phyloP scores from a whole-genome alignment of 2,113 vertebrate genomes.

The Coracopsis vasa region DNA sequence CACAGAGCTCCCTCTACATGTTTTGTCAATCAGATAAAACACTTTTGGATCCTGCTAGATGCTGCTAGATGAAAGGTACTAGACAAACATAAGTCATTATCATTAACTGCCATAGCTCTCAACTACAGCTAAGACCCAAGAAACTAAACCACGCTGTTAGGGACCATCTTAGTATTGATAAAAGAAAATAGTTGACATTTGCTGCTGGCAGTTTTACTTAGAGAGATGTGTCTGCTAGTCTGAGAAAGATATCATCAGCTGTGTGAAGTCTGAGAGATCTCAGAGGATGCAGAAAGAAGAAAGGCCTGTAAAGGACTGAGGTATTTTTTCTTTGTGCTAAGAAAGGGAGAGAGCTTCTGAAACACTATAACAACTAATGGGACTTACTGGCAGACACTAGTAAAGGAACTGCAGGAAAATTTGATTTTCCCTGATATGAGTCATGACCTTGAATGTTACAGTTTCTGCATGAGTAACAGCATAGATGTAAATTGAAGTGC shows the following conservation, averaged over 20 bases:
- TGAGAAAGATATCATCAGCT: conserved; percentile 65
- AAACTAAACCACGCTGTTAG: conserved; percentile 66
- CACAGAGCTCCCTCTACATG: conserved; percentile 24
- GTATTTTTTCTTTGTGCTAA: background rate
- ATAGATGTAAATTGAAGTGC: background rate
- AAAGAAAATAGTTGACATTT: conserved; percentile 75
- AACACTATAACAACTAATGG: conserved; percentile 31
- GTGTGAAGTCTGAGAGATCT: conserved; percentile 65
- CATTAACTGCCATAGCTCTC: conserved; percentile 57
- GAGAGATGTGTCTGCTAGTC: conserved; percentile 71
- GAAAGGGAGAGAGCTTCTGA: conserved; percentile 20
- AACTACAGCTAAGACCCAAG: conserved; percentile 53
- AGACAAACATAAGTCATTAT: conserved; percentile 60
- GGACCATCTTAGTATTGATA: conserved; percentile 65
- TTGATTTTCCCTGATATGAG: background rate
- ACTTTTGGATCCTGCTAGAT: conserved; percentile 16
- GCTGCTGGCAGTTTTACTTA: conserved; percentile 74
- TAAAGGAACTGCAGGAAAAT: conserved; percentile 33
- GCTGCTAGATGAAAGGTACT: conserved; percentile 46
- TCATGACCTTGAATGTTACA: conserved; percentile 4
- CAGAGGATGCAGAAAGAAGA: conserved; percentile 57
- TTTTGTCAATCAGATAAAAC: conserved; percentile 33
- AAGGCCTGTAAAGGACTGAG: conserved; percentile 22
- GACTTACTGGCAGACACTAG: background rate
- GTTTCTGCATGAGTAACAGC: background rate